Evolutionary conservation across 2,113 vertebrate genomes (phyloP).

Genomic region (Cyprinodon brontotheroides): DNA sequence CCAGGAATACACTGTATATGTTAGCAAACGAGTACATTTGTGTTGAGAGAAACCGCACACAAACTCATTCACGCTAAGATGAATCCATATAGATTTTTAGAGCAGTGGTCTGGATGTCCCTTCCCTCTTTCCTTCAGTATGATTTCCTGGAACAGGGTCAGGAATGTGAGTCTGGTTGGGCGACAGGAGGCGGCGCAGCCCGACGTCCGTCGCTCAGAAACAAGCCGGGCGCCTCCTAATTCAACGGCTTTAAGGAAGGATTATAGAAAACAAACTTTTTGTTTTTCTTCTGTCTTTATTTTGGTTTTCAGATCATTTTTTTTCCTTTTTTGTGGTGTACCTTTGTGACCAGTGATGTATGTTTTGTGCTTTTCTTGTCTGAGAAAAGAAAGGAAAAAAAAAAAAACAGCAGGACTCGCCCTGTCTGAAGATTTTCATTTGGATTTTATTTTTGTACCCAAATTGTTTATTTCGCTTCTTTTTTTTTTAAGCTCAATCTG

Average conservation of each 20-base stretch:
- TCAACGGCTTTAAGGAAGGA: constrained; percentile 44
- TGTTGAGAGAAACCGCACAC: constrained; percentile 65
- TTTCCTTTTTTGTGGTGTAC: constrained; percentile 67
- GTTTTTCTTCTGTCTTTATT: constrained; percentile 59
- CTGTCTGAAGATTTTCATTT: constrained; percentile 71
- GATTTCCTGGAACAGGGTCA: constrained; percentile 54
- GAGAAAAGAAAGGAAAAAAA: constrained; percentile 37
- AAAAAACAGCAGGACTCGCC: constrained; percentile 26
- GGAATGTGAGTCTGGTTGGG: background rate
- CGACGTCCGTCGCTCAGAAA: constrained; percentile 33
- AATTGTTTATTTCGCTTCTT: constrained; percentile 62
- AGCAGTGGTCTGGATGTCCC: constrained; percentile 68
- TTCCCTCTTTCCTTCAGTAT: constrained; percentile 49
- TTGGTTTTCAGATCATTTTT: constrained; percentile 38
- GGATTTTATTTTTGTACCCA: constrained; percentile 82
- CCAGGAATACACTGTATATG: constrained; percentile 79
- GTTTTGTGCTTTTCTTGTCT: constrained; percentile 69
- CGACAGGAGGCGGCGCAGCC: too few species aligned
- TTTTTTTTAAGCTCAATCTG: constrained; percentile 72
- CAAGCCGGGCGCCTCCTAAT: constrained; percentile 34
- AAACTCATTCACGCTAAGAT: constrained; percentile 51
- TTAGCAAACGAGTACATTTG: constrained; percentile 73
- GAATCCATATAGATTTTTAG: constrained; percentile 74
- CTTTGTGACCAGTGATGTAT: constrained; percentile 76
- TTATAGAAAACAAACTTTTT: constrained; percentile 51